These are phyloP conservation scores for Hemibagrus guttatus DNA, from an alignment of 2,797 vertebrate species.

Conservation along the genomic window DNA sequence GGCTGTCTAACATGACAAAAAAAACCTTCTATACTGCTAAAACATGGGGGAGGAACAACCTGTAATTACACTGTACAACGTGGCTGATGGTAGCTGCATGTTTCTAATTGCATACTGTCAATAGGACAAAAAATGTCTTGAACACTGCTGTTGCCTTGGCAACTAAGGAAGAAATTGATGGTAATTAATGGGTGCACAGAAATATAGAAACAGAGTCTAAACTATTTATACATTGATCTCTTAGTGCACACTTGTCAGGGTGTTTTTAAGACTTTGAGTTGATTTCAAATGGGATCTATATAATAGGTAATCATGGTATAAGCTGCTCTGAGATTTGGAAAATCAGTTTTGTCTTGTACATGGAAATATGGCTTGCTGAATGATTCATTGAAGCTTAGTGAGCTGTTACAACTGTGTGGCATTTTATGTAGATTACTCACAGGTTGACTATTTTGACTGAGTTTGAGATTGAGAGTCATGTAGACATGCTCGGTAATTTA, in stretches of 20 bases:
- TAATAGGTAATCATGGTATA: not conserved
- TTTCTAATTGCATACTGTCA: constrained; percentile 59
- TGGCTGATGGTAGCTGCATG: constrained; percentile 50
- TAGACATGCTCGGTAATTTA: not conserved
- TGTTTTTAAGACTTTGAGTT: constrained; percentile 7
- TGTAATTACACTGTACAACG: constrained; percentile 50
- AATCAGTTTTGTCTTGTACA: not conserved
- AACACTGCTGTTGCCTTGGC: constrained; percentile 52
- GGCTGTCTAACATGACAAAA: constrained; percentile 25
- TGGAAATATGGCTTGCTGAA: not conserved
- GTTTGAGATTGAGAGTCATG: not conserved
- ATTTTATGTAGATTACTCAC: constrained; percentile 5
- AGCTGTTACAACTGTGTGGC: not conserved
- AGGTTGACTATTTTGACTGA: not conserved
- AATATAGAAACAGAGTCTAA: constrained; percentile 32
- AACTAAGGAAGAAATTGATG: constrained; percentile 53
- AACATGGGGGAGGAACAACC: constrained; percentile 35
- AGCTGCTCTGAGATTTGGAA: not conserved
- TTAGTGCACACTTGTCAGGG: constrained; percentile 12
- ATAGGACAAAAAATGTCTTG: constrained; percentile 16
- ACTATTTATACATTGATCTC: constrained; percentile 46
- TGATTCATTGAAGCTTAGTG: not conserved
- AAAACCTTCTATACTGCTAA: not conserved
- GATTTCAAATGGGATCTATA: not conserved
- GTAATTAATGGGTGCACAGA: constrained; percentile 54